Percentiles rank a stretch among this genome's conserved stretches.
Evolutionary conservation across 2,888 invertebrate species (phyloP).

Genomic region (Galeruca laticollis): DNA sequence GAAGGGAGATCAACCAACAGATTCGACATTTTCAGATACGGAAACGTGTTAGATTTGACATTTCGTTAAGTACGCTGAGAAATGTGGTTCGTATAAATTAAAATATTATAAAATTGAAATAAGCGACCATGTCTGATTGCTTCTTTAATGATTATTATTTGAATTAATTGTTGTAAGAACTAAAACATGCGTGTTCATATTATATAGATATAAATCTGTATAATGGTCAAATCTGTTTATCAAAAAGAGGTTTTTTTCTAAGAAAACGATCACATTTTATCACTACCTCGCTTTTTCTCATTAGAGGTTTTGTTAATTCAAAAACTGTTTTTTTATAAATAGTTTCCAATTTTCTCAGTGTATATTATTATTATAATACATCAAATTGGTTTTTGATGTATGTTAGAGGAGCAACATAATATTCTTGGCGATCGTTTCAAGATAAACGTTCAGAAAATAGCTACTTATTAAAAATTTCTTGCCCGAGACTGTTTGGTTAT

Average conservation of each 20-base stretch:
- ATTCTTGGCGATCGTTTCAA: constrained; percentile 25
- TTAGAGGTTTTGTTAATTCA: neutral
- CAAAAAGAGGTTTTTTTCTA: too few relatives aligned
- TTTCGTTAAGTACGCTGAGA: constrained; percentile 26
- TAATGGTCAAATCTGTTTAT: too few relatives aligned
- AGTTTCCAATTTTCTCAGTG: constrained; percentile 3
- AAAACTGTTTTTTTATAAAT: neutral
- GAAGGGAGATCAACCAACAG: constrained; percentile 17
- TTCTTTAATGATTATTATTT: too few relatives aligned
- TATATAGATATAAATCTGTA: too few relatives aligned
- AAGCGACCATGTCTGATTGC: too few relatives aligned
- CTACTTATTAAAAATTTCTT: constrained; percentile 30
- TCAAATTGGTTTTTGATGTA: constrained; percentile 37
- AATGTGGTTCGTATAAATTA: neutral
- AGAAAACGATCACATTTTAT: too few relatives aligned
- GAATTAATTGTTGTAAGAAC: too few relatives aligned
- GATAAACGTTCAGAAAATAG: constrained; percentile 31
- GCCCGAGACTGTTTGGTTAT: constrained; percentile 27
- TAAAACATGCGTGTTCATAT: too few relatives aligned
- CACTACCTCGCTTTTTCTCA: too few relatives aligned
- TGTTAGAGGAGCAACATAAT: constrained; percentile 18
- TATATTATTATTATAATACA: constrained; percentile 21
- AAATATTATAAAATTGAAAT: too few relatives aligned
- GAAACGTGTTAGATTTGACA: constrained; percentile 21
- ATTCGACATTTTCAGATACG: constrained; percentile 24